Percentiles rank a stretch among this genome's conserved stretches.
Conservation (phyloP, 2,888 invertebrate genomes). For the Listrodromus nycthemerus region DNA sequence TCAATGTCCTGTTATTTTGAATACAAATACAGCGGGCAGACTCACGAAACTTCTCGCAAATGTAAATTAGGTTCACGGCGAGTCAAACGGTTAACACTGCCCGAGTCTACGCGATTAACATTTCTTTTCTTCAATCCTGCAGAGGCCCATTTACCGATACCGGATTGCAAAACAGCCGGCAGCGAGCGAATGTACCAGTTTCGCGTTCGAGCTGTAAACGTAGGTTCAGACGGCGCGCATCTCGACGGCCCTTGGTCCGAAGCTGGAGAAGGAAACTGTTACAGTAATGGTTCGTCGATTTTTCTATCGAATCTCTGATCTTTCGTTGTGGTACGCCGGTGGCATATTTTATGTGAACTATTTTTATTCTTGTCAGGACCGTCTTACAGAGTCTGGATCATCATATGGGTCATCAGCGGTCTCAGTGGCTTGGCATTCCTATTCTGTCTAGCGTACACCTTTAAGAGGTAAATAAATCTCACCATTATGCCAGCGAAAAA, state of each 20-base stretch:
- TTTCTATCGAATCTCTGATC: not conserved
- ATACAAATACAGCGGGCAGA: too few species aligned
- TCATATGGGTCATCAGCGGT: constrained; percentile 79
- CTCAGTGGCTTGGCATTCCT: constrained; percentile 74
- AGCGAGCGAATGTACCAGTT: constrained; percentile 79
- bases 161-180: constrained; percentile 81
- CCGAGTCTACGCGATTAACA: constrained; percentile 27
- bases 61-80: not conserved
- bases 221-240: constrained; percentile 75
- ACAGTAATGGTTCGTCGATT: constrained; percentile 77
- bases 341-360: not conserved
- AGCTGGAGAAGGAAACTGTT: constrained; percentile 83
- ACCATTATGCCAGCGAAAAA: not conserved
- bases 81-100: not conserved
- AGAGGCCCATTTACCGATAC: constrained; percentile 79
- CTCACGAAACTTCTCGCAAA: not conserved
- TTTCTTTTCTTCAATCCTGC: constrained; percentile 61
- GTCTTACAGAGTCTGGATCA: constrained; percentile 74
- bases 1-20: not conserved
- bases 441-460: constrained; percentile 76
- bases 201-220: constrained; percentile 83
- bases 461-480: constrained; percentile 75
- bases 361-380: constrained; percentile 73
- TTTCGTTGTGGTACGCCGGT: not conserved
- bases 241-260: constrained; percentile 84